A percentile compares a stretch with the other conserved stretches of the same genome.
These are phyloP conservation scores for Tolypeutes matacus DNA, from an alignment of 2,797 vertebrate species.

Conservation along the genomic window DNA sequence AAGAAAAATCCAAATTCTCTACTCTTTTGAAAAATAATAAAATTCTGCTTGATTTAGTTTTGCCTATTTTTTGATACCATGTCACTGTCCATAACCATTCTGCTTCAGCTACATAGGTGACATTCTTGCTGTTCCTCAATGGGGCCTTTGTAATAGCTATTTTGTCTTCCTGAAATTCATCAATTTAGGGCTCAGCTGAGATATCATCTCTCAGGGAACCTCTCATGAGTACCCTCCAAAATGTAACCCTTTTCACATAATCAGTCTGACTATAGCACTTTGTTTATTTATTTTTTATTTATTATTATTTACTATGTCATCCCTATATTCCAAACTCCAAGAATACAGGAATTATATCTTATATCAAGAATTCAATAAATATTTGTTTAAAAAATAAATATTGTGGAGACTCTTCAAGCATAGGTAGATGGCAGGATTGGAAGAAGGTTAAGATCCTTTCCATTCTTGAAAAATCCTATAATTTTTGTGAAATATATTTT, in stretches of 20 bases:
- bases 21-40: neutral
- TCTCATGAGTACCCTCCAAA: neutral
- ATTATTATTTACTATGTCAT: neutral
- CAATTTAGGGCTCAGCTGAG: neutral
- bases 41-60: neutral
- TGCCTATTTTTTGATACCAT: neutral
- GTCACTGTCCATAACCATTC: neutral
- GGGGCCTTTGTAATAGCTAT: neutral
- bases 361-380: neutral
- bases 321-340: neutral
- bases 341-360: neutral
- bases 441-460: neutral
- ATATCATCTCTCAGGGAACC: neutral
- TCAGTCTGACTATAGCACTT: neutral
- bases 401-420: neutral
- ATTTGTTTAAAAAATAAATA: conserved; percentile 8
- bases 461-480: neutral
- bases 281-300: conserved; percentile 38
- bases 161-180: neutral
- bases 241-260: neutral
- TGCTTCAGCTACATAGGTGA: accelerated
- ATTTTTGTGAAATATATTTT: neutral
- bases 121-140: neutral
- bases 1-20: neutral
- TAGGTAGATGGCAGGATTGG: neutral